Percentiles rank a stretch among this genome's conserved stretches.
Evolutionary conservation across 2,888 invertebrate genomes (phyloP).

Genomic region (Neria commutata): DNA sequence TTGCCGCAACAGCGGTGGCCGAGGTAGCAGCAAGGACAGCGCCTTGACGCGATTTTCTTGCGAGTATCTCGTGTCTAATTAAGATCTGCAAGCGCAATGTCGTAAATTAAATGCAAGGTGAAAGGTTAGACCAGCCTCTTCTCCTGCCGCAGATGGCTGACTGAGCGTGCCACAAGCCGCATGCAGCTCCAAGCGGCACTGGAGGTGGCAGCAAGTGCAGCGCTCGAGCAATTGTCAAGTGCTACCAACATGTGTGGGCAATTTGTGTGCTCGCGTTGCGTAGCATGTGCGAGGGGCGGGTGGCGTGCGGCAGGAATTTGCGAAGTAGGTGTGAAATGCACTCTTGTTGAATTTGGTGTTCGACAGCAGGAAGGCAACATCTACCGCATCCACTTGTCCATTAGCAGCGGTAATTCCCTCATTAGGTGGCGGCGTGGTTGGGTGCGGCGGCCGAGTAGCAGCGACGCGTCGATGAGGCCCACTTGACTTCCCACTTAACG

Average conservation of each 20-base stretch:
- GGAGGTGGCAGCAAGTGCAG: neutral
- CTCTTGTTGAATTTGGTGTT: conserved; percentile 17
- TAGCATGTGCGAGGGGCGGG: conserved; percentile 6
- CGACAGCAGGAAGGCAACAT: neutral
- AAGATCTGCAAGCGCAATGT: conserved; percentile 40
- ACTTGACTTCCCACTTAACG: conserved; percentile 49
- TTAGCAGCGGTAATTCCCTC: conserved; percentile 54
- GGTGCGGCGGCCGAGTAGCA: conserved; percentile 8
- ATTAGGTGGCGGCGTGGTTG: conserved; percentile 44
- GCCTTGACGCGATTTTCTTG: conserved; percentile 16
- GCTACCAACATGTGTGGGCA: conserved; percentile 33
- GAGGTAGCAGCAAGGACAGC: neutral
- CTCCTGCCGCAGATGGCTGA: conserved; percentile 14
- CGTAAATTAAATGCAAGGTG: conserved; percentile 42
- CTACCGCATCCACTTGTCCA: conserved; percentile 1
- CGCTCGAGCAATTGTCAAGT: conserved; percentile 13
- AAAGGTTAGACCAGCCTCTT: conserved; percentile 38
- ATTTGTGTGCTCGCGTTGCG: conserved; percentile 33
- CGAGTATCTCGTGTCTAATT: conserved; percentile 39
- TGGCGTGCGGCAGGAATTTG: conserved; percentile 25
- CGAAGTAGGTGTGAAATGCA: conserved; percentile 39
- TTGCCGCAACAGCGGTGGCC: conserved; percentile 12
- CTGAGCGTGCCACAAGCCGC: conserved; percentile 6
- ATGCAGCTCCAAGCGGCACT: conserved; percentile 10
- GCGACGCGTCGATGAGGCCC: conserved; percentile 22